Evolutionary conservation across 1,140 invertebrate species (phyloP).

Genomic region (Battus philenor): DNA sequence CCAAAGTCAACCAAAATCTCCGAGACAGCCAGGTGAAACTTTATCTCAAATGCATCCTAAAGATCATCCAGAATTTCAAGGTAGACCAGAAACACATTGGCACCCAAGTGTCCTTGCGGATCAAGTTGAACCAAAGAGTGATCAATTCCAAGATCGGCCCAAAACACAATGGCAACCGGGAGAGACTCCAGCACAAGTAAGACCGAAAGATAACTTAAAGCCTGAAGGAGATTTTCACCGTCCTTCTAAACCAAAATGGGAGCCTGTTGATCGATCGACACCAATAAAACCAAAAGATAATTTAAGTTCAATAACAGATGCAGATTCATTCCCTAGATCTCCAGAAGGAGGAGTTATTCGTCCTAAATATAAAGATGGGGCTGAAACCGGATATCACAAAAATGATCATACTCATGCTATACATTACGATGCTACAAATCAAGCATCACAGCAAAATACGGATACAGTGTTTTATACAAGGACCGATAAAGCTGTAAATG

Average conservation of each 20-base stretch:
- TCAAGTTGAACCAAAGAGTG: constrained; percentile 58
- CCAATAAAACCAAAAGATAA: constrained; percentile 76
- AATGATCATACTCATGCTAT: constrained; percentile 24
- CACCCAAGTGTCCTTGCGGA: constrained; percentile 39
- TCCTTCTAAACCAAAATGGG: constrained; percentile 50
- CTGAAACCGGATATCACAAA: too few species aligned
- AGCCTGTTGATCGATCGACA: constrained; percentile 49
- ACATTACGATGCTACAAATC: constrained; percentile 73
- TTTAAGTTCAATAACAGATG: constrained; percentile 78
- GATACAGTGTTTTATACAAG: constrained; percentile 1
- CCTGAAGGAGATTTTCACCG: constrained; percentile 81
- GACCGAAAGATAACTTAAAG: constrained; percentile 77
- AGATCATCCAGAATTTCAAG: constrained; percentile 77
- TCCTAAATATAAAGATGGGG: constrained; percentile 5
- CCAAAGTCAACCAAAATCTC: constrained; percentile 50
- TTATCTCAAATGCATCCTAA: constrained; percentile 69
- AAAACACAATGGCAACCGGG: constrained; percentile 69
- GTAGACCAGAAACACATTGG: constrained; percentile 49
- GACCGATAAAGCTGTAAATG: neutral
- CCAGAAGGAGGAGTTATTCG: neutral
- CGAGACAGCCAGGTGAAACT: constrained; percentile 76
- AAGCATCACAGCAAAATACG: constrained; percentile 23
- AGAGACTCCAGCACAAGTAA: constrained; percentile 71
- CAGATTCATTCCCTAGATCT: constrained; percentile 56
- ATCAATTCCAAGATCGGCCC: constrained; percentile 55